Evolutionary conservation across 2,113 vertebrate genomes (phyloP), one percentile per base, ranked within the genome.

Genomic region (Rallus limicola): DNA sequence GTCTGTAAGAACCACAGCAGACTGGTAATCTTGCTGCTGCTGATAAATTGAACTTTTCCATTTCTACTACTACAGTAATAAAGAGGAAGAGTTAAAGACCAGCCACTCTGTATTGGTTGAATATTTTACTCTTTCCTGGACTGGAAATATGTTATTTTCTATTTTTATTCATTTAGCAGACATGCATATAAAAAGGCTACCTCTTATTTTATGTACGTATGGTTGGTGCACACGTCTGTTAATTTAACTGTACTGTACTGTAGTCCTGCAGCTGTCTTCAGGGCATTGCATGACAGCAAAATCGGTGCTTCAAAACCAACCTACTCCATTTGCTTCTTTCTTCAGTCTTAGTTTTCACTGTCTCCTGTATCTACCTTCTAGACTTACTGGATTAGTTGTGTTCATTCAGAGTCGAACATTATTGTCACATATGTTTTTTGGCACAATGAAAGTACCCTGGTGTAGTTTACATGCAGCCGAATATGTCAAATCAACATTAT

Each of bases 101-200:
- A 95, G 71, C 16, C 23, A 2, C 8, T 76, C 82, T 74, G 5
- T 69, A 65, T 44, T 40, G 19, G 18, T 78, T 80, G 44, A 88
- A 87, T 90, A 63, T 72, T 95, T 48, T 86, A 62, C 56, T 28
- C 67, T 70, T 91, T 93, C 26, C 68, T 3, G 15, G 23, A 58
- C 44, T 80, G 84, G 64, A 82, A 95, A 91, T 64, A 31, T 26
- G 19, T 70, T 94, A 64, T 93, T 94, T 93, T 93, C 81, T 92
- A 20, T 71, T 84, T 62, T 83, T 95, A 92, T 80, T 79, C 44
- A 40, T 96, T 96, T 96, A 96, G 44, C 89, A 96, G 96, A 86
- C 78, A n/a, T 68, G 46, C 59, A 67, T 82, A 70, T 86, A 92
- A 89, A 94, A 93, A 85, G 19, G 33, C 28, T 92, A 24, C 25